Base-by-base conservation (phyloP, 2,888 invertebrate genomes). In the Druceiella hillmani region DNA sequence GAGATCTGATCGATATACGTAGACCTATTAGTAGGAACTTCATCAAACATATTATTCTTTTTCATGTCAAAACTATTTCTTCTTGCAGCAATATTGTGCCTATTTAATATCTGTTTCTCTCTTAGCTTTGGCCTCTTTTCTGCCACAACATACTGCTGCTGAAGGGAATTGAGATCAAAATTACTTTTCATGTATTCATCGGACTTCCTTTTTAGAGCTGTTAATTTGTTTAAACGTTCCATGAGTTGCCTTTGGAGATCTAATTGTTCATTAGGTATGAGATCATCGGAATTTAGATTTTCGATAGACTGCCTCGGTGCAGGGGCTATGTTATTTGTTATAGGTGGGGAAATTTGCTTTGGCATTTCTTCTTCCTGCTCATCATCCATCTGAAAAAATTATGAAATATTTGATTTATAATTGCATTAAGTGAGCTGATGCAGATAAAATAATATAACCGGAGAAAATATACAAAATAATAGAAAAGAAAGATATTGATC, bases 171-270 rank as follows among this genome's bases (percentile, higher is more conserved):
- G 20, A 31, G 53, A 46, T 65, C 69, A 47, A 66, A 71, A 43
- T 59, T 66, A 50, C 65, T 68, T 46, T 67, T 66, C 14, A 68
- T 49, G 37, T 63, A 66, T 45, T 72, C 70, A 22, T 68, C 68
- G 3, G 71, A 71, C 56, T 69, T 72, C 46, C 71, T 61, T 52
- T 72, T 72, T 7, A 70, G 55, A 44, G 57, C 62, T 49, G 61
- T 69, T 36, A 70, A 55, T 47, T 63, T 64, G 45, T 70, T 65
- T 17, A 71, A 55, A 56, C 63, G 69, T 49, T 69, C 69, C 47
- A 69, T 59, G 33, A 70, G 64, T 46, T 69, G 59, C 47, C 61
- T 62, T 52, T 70, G 66, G 31, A 25, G 6, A 20, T 20, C 6
- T 20, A 7, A 20, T 20, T 20, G 52, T 66, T 67, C 40, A 62